Evolutionary conservation across 2,888 invertebrate species (phyloP).

Genomic region (Perizoma affinitatum): DNA sequence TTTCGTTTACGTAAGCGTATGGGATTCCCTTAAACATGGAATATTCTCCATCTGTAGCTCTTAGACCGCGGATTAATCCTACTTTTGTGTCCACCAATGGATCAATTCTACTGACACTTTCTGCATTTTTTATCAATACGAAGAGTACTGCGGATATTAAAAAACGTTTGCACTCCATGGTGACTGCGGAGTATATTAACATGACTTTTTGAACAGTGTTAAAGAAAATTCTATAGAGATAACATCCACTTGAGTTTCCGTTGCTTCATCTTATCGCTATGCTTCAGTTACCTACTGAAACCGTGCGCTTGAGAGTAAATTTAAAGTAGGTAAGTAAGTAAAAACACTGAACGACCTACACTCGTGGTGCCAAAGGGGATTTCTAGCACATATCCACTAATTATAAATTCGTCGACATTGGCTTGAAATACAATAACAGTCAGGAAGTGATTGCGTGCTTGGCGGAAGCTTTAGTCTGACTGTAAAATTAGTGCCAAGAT

Average conservation of each 20-base stretch:
- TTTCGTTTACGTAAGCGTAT: constrained; percentile 40
- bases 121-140: constrained; percentile 14
- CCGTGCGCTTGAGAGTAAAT: no score
- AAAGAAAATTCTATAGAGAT: constrained; percentile 7
- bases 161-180: constrained; percentile 11
- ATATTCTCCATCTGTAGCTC: constrained; percentile 36
- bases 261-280: constrained; percentile 8
- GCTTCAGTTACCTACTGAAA: not conserved
- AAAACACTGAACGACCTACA: no score
- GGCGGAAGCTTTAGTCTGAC: no score
- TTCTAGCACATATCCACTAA: no score
- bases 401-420: no score
- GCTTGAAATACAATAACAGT: no score
- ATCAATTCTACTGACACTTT: constrained; percentile 32
- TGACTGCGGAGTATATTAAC: constrained; percentile 4
- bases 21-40: constrained; percentile 46
- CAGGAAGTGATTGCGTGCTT: no score
- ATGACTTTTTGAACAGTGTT: not conserved
- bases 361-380: no score
- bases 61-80: constrained; percentile 40
- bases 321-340: no score
- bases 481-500: no score
- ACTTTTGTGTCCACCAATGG: constrained; percentile 40
- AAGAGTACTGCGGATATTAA: constrained; percentile 7
- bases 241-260: constrained; percentile 6